phyloP scores from a whole-genome alignment of 2,888 invertebrate species.

The Apotomis capreana region DNA sequence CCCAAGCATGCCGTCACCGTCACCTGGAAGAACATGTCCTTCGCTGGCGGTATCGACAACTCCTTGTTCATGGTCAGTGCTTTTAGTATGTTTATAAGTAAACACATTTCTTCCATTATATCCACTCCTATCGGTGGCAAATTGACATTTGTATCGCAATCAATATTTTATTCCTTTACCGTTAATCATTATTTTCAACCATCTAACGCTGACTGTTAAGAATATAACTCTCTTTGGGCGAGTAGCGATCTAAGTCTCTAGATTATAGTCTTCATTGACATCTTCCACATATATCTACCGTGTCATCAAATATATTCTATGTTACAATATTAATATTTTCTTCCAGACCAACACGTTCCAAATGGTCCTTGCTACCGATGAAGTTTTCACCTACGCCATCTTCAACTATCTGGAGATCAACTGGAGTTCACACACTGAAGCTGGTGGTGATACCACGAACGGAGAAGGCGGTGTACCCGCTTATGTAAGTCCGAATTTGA shows the following conservation, averaged over 20 bases:
- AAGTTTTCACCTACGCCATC: constrained; percentile 96
- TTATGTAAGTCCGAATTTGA: constrained; percentile 85
- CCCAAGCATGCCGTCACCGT: constrained; percentile 95
- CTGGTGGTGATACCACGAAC: constrained; percentile 93
- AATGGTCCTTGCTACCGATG: constrained; percentile 95
- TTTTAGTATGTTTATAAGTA: neutral
- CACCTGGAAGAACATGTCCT: constrained; percentile 98
- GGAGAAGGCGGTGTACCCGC: constrained; percentile 95
- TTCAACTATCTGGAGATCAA: constrained; percentile 96
- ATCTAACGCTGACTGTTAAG: no score
- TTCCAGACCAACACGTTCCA: constrained; percentile 97
- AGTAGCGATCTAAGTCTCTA: no score
- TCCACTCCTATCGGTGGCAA: no score
- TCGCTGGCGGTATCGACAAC: constrained; percentile 93
- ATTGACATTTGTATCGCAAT: no score
- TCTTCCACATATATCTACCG: no score
- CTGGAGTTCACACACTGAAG: constrained; percentile 96
- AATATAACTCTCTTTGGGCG: no score
- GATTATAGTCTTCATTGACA: no score
- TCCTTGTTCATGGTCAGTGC: constrained; percentile 86
- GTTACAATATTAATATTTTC: constrained; percentile 20
- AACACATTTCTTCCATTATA: no score
- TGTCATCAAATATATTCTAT: neutral
- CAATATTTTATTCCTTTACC: no score
- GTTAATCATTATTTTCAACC: no score